Percentiles rank a stretch among this genome's conserved stretches.
Conservation (phyloP, 2,113 vertebrate genomes). For the Marmota monax region DNA sequence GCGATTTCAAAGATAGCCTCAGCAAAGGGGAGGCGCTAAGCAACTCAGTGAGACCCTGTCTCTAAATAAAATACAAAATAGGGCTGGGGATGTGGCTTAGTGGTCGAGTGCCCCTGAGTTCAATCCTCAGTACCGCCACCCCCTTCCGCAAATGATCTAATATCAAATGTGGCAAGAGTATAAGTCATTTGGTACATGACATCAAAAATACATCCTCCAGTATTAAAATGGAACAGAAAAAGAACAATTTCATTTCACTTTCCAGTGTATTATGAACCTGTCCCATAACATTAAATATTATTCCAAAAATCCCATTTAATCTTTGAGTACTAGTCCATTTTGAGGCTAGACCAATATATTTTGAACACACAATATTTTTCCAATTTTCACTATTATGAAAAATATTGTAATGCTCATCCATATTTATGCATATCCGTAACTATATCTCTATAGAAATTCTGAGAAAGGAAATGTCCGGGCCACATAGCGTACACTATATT, state of each 20-base stretch:
- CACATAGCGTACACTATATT: not conserved
- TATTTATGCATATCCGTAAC: not conserved
- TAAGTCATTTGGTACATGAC: not conserved
- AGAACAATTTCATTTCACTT: not conserved
- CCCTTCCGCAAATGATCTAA: too few relatives aligned
- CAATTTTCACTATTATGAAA: not conserved
- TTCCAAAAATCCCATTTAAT: slow-evolving; percentile 42
- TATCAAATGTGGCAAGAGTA: not conserved
- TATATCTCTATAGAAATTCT: not conserved
- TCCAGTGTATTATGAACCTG: not conserved
- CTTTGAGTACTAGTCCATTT: slow-evolving; percentile 42
- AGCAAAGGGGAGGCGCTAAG: too few relatives aligned
- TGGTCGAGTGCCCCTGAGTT: too few relatives aligned
- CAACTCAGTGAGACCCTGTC: too few relatives aligned
- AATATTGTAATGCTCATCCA: not conserved
- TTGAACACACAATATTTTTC: not conserved
- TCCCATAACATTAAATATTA: not conserved
- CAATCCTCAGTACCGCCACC: too few relatives aligned
- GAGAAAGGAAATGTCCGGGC: not conserved
- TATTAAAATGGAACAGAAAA: not conserved
- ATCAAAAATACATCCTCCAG: not conserved
- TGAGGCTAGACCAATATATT: not conserved
- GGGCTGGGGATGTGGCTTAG: too few relatives aligned
- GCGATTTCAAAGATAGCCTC: too few relatives aligned
- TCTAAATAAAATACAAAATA: too few relatives aligned